Conservation (phyloP, 2,113 vertebrate species). For the Amphiprion percula region DNA sequence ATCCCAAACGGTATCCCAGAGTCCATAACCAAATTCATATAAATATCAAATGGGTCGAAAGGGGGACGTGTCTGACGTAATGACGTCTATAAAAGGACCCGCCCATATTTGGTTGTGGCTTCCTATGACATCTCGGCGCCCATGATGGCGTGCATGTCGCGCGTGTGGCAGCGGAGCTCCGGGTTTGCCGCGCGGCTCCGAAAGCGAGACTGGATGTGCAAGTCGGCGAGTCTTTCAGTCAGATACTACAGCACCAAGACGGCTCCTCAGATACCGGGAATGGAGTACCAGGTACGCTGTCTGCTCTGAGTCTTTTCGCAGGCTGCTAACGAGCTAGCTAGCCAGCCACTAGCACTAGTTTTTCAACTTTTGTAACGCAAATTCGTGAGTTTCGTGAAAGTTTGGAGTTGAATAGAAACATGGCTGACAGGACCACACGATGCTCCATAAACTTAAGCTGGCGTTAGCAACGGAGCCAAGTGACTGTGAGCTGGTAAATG, state of each 20-base stretch:
- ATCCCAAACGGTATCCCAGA: no score
- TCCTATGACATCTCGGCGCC: constrained; percentile 33
- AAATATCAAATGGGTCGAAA: background rate
- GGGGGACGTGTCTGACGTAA: constrained; percentile 67
- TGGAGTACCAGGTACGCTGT: constrained; percentile 91
- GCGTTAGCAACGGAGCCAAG: no score
- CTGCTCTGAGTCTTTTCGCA: background rate
- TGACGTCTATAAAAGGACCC: background rate
- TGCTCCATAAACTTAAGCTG: no score
- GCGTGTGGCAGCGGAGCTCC: constrained; percentile 45
- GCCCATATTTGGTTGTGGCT: constrained; percentile 69
- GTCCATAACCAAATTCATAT: no score
- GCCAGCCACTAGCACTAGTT: background rate
- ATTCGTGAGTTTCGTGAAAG: background rate
- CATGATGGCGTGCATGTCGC: constrained; percentile 64
- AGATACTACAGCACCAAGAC: constrained; percentile 79
- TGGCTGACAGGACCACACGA: constrained; percentile 32
- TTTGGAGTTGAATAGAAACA: constrained; percentile 3
- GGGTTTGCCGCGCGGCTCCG: constrained; percentile 46
- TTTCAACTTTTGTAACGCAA: background rate
- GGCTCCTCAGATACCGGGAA: constrained; percentile 82
- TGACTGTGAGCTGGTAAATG: no score
- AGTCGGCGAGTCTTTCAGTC: constrained; percentile 22
- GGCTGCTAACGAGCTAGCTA: constrained; percentile 54
- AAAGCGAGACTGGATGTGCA: constrained; percentile 16